Evolutionary conservation across 2,113 vertebrate genomes (phyloP), one percentile per base, ranked within the genome.

Genomic region (Sylvilagus bachmani): DNA sequence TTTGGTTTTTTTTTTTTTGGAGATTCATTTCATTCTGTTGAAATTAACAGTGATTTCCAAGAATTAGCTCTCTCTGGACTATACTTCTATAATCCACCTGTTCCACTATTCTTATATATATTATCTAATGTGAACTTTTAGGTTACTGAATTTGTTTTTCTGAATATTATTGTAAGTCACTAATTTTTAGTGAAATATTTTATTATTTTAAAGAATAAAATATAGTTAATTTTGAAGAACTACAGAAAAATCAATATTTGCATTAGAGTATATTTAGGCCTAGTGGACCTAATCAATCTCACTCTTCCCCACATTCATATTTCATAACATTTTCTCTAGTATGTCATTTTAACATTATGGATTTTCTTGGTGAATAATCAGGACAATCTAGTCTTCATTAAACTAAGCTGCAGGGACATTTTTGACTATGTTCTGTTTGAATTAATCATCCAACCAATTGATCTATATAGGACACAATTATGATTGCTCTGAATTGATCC

Each of bases 291-390:
- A 95, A 67, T 73, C 51, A 69, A 55, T 55, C 11, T 79, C n/a
- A 89, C 36, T 75, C 24, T 90, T 90, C 66, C 3, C 5, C 61
- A 92, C 21, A 84, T 8, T 80, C 1, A 11, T 33, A 58, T 87
- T 86, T 87, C 27, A 93, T 6, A 91, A 38, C 61, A 55, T 89
- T 89, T 88, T 89, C 36, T 91, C 11, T 86, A 86, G 22, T 36
- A 16, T 19, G 10, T 31, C 25, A 93, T 77, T 84, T 90, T 51
- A 27, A 85, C 22, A 38, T 58, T 93, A 31, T 53, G 13, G 31
- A 6, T 31, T 9, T 25, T 38, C 80, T 33, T 17, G 7, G 10
- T 93, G 12, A 84, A 9, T 71, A 67, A 58, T 84, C 49, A 84
- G 24, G 25, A 64, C 87, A 94, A 64, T 36, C 6, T 53, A 80